Conservation (phyloP, 1,140 invertebrate genomes). For the Phthorimaea operculella region DNA sequence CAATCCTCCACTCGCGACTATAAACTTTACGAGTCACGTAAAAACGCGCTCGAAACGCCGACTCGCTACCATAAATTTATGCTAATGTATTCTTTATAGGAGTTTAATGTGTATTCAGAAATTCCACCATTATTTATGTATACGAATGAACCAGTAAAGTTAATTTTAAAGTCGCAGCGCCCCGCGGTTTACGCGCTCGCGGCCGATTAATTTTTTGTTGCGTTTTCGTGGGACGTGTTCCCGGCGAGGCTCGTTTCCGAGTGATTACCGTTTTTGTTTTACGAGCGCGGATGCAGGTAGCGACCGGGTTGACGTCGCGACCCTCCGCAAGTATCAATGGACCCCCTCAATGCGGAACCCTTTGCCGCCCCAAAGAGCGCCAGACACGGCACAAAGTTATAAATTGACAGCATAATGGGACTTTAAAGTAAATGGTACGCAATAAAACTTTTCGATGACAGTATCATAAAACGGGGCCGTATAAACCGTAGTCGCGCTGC, state of each 20-base stretch:
- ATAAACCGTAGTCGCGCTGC: constrained; percentile 29
- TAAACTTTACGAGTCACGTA: constrained; percentile 68
- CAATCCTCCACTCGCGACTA: constrained; percentile 65
- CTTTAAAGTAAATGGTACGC: constrained; percentile 36
- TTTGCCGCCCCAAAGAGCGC: constrained; percentile 16
- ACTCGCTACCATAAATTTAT: constrained; percentile 66
- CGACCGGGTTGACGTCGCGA: constrained; percentile 26
- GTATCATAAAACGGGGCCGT: constrained; percentile 41
- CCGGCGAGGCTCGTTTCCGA: constrained; percentile 35
- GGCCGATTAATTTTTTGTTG: constrained; percentile 50
- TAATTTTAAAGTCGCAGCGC: constrained; percentile 64
- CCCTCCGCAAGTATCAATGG: constrained; percentile 20
- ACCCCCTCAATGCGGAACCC: constrained; percentile 12
- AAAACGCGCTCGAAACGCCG: constrained; percentile 65
- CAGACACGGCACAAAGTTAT: constrained; percentile 21
- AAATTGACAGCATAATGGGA: constrained; percentile 28
- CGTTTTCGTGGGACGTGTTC: constrained; percentile 33
- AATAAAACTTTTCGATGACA: constrained; percentile 43
- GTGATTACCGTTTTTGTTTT: constrained; percentile 36
- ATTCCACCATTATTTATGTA: constrained; percentile 67
- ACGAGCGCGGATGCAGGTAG: constrained; percentile 19
- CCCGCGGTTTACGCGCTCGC: constrained; percentile 45
- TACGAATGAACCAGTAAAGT: constrained; percentile 64
- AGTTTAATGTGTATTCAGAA: constrained; percentile 68
- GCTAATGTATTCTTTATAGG: constrained; percentile 69